Conservation (phyloP, 2,888 invertebrate species). For the Tetragonisca angustula region DNA sequence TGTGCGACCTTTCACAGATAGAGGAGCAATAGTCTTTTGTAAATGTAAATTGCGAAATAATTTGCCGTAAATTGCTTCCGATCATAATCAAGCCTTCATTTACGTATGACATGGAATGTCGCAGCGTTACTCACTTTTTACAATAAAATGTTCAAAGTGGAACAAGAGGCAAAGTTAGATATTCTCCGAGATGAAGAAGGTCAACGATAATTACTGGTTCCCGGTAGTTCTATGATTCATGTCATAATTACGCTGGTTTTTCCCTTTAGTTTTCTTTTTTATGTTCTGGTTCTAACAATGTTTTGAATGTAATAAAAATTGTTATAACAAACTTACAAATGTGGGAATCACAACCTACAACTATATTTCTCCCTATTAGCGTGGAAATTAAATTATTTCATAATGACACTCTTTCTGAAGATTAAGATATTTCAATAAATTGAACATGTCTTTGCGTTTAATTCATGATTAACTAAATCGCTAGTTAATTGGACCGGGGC, state of each 20-base stretch:
- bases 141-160: slow-evolving; percentile 28
- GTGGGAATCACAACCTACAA: neutral
- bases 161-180: slow-evolving; percentile 48
- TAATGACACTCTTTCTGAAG: neutral
- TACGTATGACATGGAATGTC: slow-evolving; percentile 14
- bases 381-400: neutral
- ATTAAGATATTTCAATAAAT: neutral
- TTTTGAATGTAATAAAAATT: neutral
- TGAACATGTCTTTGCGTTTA: neutral
- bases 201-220: slow-evolving; percentile 58
- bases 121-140: slow-evolving; percentile 30
- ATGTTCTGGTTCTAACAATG: neutral
- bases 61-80: slow-evolving; percentile 65
- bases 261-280: slow-evolving; percentile 20
- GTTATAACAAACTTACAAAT: neutral
- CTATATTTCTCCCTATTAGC: neutral
- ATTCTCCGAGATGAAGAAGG: slow-evolving; percentile 46
- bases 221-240: slow-evolving; percentile 39
- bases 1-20: slow-evolving; percentile 51
- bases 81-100: slow-evolving; percentile 54
- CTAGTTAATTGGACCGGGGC: neutral
- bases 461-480: neutral
- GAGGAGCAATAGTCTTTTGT: slow-evolving; percentile 34
- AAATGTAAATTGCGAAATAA: slow-evolving; percentile 22
- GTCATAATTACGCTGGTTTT: slow-evolving; percentile 33